A percentile compares a stretch with the other conserved stretches of the same genome.
Conservation (phyloP, 2,888 invertebrate species). For the Nudaria mundana region DNA sequence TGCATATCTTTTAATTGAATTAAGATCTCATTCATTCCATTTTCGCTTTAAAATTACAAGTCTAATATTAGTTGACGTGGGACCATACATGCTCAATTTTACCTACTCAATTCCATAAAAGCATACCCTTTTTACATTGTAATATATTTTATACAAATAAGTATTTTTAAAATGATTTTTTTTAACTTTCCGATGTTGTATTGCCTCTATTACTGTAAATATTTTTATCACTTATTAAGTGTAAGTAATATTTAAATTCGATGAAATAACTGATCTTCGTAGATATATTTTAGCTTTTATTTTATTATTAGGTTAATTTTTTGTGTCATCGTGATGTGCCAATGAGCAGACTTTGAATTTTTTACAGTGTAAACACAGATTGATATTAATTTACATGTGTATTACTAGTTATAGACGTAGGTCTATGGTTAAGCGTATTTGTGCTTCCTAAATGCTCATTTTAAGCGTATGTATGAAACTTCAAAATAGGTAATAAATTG, state of each 20-base stretch:
- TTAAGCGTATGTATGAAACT: constrained; percentile 16
- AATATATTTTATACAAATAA: constrained; percentile 36
- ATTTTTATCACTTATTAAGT: constrained; percentile 34
- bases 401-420: constrained; percentile 56
- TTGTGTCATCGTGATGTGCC: constrained; percentile 76
- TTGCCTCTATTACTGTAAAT: constrained; percentile 40
- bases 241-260: constrained; percentile 57
- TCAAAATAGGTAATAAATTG: constrained; percentile 18
- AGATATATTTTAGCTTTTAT: constrained; percentile 50
- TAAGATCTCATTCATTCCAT: constrained; percentile 78
- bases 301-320: constrained; percentile 43
- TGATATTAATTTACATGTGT: constrained; percentile 45
- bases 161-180: constrained; percentile 27
- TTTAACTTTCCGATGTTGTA: constrained; percentile 28
- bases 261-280: constrained; percentile 71
- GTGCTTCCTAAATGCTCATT: constrained; percentile 66
- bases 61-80: constrained; percentile 34
- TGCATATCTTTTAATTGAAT: constrained; percentile 27
- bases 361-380: constrained; percentile 36
- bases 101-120: constrained; percentile 37
- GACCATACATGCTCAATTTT: constrained; percentile 49
- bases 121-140: constrained; percentile 38
- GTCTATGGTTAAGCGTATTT: constrained; percentile 60
- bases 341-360: constrained; percentile 56
- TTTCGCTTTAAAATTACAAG: constrained; percentile 54